Evolutionary conservation across 2,113 vertebrate species (phyloP), one percentile per base, ranked within the genome.

Genomic region (Callorhinus ursinus): DNA sequence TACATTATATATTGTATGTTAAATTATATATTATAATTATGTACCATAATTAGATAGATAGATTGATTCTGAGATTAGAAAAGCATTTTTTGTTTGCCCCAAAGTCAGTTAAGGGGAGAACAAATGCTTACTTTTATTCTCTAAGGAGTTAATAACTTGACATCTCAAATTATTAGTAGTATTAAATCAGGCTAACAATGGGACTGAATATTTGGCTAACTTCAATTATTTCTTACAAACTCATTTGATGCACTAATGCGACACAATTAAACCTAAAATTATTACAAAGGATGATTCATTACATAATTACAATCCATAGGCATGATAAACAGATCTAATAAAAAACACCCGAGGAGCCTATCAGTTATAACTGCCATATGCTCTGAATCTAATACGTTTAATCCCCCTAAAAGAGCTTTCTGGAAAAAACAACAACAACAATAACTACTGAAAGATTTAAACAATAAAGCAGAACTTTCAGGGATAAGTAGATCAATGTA

Each of bases 251-350:
- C 13, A 67, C 39, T 88, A 96, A 94, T 84, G 33, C 4, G 82
- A 46, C 39, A 88, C 86, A 96, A 93, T 83, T 96, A 94, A 95
- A 71, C 65, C 85, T 57, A 86, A 74, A 93, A 96, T 88, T 74
- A 97, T 80, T 88, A 89, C 4, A 94, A 97, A 95, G 79, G 0
- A 59, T 67, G n/a, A 90, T 87, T 96, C 63, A 79, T 93, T 95
- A 93, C 33, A 81, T 84, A 85, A 87, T 90, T 93, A 91, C 57
- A 42, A 95, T 65, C 57, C 80, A 74, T 80, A 93, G 88, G 79
- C 71, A 92, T n/a, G n/a, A 97, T 87, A 95, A 97, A 95, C 39
- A 95, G 49, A 85, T 74, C 65, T 95, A 92, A 90, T 71, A 90
- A 90, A 96, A 94, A 96, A 83, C 19, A 88, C 67, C 42, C 4